Base-by-base conservation (phyloP, 2,797 vertebrate species). In the Sebastes miniatus region DNA sequence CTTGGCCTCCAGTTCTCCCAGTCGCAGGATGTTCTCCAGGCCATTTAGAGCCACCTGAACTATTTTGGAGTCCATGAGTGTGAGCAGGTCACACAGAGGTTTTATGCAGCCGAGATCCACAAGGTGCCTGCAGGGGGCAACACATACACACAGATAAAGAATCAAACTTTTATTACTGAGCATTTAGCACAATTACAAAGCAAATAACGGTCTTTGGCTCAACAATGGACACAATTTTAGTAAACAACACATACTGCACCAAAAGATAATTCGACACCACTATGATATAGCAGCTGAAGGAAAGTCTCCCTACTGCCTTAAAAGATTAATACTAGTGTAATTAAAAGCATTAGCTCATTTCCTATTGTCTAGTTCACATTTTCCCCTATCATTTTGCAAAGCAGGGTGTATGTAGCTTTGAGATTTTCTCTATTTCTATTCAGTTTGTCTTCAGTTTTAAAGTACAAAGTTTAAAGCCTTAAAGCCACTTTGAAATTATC, bases 41-140 rank as follows among this genome's bases (percentile, higher is more conserved):
- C 98, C 98, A 64, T 97, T 99, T 69, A 99, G 94, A 20, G 98
- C 97, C 89, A 99, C 98, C 85, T 99, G 98, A 83, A 99, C 98
- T 43, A 99, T 99, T 95, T 99, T 99, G 76, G 98, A 97, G 92
- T 99, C 98, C 98, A 99, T 99, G 77, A 99, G 96, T 2, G 98
- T 99, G 82, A 99, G 97, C 71, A 99, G 96, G 92, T 99, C 98
- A 39, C 98, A 99, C 69, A 99, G 96, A 4, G 98, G 98, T 91
- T 99, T 99, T 92, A 99, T 98, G 87, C 98, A 99, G 72, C 98
- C 97, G 36, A 98, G 94, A 76, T 99, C 98, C 91, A 99, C 98
- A 20, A 99, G 95, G 89, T 98, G 97, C 89, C 98, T 99, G 93
- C 81, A 95, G 83, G 43, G 56, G 76, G 58, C 34, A 14, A 73